Base-by-base conservation (phyloP, 2,113 vertebrate genomes). In the Chrysochloris asiatica region DNA sequence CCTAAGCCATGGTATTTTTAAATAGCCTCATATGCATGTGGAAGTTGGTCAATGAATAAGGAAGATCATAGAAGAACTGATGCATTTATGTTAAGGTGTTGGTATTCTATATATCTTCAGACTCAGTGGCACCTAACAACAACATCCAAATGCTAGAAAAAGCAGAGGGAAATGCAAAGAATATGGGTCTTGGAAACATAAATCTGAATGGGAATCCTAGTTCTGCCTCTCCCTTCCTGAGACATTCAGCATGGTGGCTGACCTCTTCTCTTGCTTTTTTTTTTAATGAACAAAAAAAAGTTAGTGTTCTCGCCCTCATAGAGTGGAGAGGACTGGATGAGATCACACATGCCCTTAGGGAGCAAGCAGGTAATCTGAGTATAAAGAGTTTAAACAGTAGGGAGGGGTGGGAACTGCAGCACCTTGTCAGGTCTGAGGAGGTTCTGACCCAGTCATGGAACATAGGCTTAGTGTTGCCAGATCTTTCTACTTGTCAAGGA, bases 401-500 rank as follows among this genome's bases (percentile, higher is more conserved):
- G 16, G 28, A 47, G 19, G 4, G 36, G 36, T 11, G 16, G 41
- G 26, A 69, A 36, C 61, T 36, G 7, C 14, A 33, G 26, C 33
- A 24, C 38, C 19, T 26, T 3, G 26, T 26, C 24, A 47, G 67
- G n/a, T 38, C 67, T 2, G 9, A 1, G 54, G 33, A 65, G 33
- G 19, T 45, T 72, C 72, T 9, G 76, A 41, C 72, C 88, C 78
- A 17, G 76, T n/a, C 41, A 22, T 1, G 22, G 54, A 82, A 43
- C 2, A 59, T n/a, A n/a, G n/a, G 38, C 38, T 63, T 52, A n/a
- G n/a, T n/a, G 61, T 12, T 45, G 33, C 38, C 38, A 56, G 43
- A 47, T 73, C 21, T 69, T 76, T 73, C 63, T 14, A 69, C 78
- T 75, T 79, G 56, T 84, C 65, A 69, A 89, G 63, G 83, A 92